Evolutionary conservation across 2,113 vertebrate species (phyloP), one percentile per base, ranked within the genome.

Genomic region (Grallaria varia): DNA sequence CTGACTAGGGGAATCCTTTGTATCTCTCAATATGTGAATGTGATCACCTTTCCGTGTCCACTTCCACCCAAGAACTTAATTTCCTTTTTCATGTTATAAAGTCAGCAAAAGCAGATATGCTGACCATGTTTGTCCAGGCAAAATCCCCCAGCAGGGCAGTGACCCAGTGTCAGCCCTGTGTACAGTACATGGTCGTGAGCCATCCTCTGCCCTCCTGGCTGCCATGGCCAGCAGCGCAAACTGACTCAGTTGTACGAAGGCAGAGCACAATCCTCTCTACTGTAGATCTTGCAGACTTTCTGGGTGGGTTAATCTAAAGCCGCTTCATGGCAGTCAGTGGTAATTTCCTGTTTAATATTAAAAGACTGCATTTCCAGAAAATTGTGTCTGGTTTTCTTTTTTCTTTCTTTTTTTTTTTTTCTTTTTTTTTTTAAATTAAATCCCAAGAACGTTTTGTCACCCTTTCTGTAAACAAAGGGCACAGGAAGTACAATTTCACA

Each of bases 401-500:
- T 24, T 25, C 40, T 59, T 21, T n/a, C n/a, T n/a, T 49, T 67
- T 45, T 56, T 24, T 25, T 50, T 59, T n/a, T n/a, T n/a, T n/a
- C n/a, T n/a, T n/a, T n/a, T n/a, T n/a, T n/a, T n/a, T n/a, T n/a
- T n/a, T n/a, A n/a, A 35, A n/a, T 60, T 87, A 73, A 79, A 73
- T 87, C 52, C 42, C 39, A 55, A 49, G 67, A 84, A 74, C 3
- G 0, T 88, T 96, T 91, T 83, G 45, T 85, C 78, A 85, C 71
- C 49, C 44, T 71, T 87, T 90, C 33, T 50, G 27, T 74, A 86
- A 83, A 77, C 33, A 84, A 90, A 40, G 47, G 64, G 60, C 85
- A 94, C 56, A 94, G 90, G 93, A 97, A 96, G 68, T 88, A 83
- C 21, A 91, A 47, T 94, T 96, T 92, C 75, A 80, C n/a, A 47